Evolutionary conservation across 2,113 vertebrate species (phyloP), one percentile per base, ranked within the genome.

Genomic region (Lycocorax pyrrhopterus): DNA sequence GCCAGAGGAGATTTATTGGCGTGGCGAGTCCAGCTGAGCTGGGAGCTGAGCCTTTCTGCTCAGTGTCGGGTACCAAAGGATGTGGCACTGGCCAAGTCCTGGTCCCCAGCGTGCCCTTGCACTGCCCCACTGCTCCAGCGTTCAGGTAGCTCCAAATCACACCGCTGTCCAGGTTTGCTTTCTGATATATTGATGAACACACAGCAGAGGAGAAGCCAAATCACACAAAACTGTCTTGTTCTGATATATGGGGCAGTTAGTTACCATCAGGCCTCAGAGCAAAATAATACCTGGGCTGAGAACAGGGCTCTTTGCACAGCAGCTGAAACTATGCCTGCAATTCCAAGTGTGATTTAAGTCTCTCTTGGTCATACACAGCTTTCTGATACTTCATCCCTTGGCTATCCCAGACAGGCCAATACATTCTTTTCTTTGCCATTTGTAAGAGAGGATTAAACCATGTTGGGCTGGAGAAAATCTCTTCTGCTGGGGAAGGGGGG

Each of bases 311-410:
- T 60, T 43, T 0, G 0, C 53, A 60, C 46, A 89, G 64, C 77
- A 84, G 59, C 84, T 91, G 86, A 92, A 94, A 76, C 63, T 10
- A 12, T 75, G 77, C 66, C 81, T 75, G 90, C 25, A 62, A 27
- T 21, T 85, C 56, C 82, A 82, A 87, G 52, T 16, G 32, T 76
- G 73, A 94, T 94, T 96, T 94, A 96, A 93, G 49, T 33, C 62
- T 93, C 30, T 67, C 78, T 52, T 13, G 10, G 27, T 87, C 78
- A 46, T 47, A 55, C 56, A 58, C 52, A 84, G 25, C 32, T 64
- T 82, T 85, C 83, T 90, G 90, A 55, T 72, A 37, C 33, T 85
- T 93, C 74, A 83, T 85, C n/a, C 90, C 25, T 67, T 87, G 47
- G 68, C 85, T 91, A 55, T 22, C 55, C 47, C 55, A 80, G 30